These are phyloP conservation scores for Hypolimnas misippus DNA, from an alignment of 2,888 invertebrate species.

Conservation along the genomic window DNA sequence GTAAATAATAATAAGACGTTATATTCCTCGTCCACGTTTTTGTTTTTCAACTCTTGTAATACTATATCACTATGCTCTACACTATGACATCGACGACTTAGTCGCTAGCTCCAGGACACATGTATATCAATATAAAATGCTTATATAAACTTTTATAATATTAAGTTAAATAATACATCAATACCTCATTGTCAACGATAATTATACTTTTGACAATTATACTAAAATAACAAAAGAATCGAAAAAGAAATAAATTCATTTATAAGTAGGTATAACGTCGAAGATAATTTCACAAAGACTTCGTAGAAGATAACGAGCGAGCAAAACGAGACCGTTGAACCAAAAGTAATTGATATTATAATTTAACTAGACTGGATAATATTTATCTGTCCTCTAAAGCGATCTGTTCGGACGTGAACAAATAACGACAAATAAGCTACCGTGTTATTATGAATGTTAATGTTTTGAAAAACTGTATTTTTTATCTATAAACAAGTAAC, in stretches of 20 bases:
- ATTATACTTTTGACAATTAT: neutral
- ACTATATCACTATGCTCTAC: no score
- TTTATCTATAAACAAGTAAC: neutral
- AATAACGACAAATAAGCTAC: constrained; percentile 67
- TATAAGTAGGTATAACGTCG: neutral
- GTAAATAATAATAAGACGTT: no score
- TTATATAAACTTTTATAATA: no score
- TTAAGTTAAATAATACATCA: no score
- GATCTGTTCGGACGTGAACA: constrained; percentile 69
- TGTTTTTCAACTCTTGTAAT: no score
- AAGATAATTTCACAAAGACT: constrained; percentile 38
- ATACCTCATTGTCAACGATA: no score
- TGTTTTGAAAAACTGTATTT: neutral
- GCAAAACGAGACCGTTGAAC: constrained; percentile 49
- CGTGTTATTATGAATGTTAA: constrained; percentile 46
- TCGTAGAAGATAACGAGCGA: constrained; percentile 58
- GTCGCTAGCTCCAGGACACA: no score
- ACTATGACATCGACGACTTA: no score
- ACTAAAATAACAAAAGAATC: neutral
- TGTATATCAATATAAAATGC: no score
- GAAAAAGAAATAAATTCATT: neutral
- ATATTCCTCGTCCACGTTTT: no score
- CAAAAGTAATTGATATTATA: constrained; percentile 72
- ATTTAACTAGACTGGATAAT: constrained; percentile 75
- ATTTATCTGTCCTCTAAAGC: constrained; percentile 66